Evolutionary conservation across 1,140 invertebrate genomes (phyloP), one percentile per base, ranked within the genome.

Genomic region (Oscheius sp.): DNA sequence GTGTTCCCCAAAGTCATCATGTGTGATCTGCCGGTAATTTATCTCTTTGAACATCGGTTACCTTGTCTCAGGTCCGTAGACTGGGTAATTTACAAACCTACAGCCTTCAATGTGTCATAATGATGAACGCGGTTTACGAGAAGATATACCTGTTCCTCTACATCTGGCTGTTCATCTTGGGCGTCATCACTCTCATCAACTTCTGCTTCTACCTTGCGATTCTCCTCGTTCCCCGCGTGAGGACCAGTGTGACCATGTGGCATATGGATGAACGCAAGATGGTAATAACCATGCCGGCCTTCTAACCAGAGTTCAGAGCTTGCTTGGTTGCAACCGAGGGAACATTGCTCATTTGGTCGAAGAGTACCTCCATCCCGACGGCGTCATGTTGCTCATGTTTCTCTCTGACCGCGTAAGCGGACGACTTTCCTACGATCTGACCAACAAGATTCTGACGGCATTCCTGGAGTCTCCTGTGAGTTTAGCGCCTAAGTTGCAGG

Each of bases 51-150:
- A 23, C 23, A 28, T 15, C 7, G 49, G 28, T 26, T 55, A 55
- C 28, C 49, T 20, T 42, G 38, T n/a, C n/a, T 42, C n/a, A 68
- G 45, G 58, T 77, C 46, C 55, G 71, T 35, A 62, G 38, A 35
- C 18, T 82, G 32, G 80, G 78, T 42, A 79, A 80, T 38, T 29
- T 68, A 18, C 82, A 84, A 70, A 55, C 68, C 3, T 68, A 80
- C 42, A 75, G 77, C 31, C 74, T 82, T 26, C 80, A 82, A 70
- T 82, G 80, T 59, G 80, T 82, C 36, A 83, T 82, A 2, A 82
- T 84, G 82, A 79, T 82, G 71, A 82, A 82, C 59, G 78, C 84
- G 78, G 84, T 82, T 65, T 84, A 82, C 45, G 80, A 83, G 71
- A 83, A 85, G 73, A 46, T 68, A 15, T 68, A 68, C 38, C 35